Conservation (phyloP, 2,888 invertebrate genomes). For the Drosophila borealis region DNA sequence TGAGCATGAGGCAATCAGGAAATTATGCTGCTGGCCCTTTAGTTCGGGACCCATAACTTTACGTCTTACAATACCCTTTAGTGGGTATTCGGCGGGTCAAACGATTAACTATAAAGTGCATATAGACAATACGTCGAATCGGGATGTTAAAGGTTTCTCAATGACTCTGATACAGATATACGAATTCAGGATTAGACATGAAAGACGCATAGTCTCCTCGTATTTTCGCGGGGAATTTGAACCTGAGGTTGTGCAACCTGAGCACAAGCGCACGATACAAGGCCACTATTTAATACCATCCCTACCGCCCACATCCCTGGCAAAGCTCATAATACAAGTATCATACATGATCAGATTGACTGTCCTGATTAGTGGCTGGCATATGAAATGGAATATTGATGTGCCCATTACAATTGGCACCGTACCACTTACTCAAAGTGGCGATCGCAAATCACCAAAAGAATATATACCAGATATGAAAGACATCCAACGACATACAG, state of each 20-base stretch:
- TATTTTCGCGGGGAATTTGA: background rate
- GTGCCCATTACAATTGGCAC: conserved; percentile 9
- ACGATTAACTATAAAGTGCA: background rate
- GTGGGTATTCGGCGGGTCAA: conserved; percentile 3
- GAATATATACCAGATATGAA: background rate
- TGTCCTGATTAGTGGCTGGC: background rate
- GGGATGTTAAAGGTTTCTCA: background rate
- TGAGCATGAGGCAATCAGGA: background rate
- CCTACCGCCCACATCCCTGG: background rate
- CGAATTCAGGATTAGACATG: background rate
- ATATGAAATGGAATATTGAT: conserved; percentile 4
- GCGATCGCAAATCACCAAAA: rapidly evolving
- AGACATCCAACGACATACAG: background rate
- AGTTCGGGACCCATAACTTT: background rate
- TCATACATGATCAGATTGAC: background rate
- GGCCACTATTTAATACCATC: background rate
- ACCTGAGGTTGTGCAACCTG: background rate
- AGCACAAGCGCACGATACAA: background rate
- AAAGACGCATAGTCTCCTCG: background rate
- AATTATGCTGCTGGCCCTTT: conserved; percentile 2
- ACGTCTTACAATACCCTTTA: background rate
- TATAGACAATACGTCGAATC: background rate
- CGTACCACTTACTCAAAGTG: background rate
- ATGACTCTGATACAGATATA: conserved; percentile 5
- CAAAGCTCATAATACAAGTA: background rate